Conservation (phyloP, 2,113 vertebrate genomes). For the Brienomyrus brachyistius region DNA sequence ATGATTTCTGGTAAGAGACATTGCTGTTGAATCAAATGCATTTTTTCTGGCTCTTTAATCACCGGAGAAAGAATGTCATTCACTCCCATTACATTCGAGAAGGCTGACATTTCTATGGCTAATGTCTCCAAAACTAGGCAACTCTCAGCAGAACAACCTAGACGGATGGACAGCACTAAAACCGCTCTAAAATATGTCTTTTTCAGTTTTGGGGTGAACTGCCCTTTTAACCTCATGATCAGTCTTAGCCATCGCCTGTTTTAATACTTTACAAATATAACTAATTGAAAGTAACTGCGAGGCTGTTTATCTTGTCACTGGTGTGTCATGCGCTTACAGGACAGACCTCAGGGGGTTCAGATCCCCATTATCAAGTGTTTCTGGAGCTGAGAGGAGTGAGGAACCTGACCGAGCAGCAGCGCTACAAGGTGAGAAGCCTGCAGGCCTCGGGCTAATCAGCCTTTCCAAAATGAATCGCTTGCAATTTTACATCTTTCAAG, state of each 20-base stretch:
- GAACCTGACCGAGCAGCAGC: constrained; percentile 77
- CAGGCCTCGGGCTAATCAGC: neutral
- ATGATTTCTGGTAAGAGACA: neutral
- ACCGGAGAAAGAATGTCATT: neutral
- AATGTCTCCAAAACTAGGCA: too few species aligned
- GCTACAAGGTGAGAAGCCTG: constrained; percentile 70
- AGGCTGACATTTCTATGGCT: too few species aligned
- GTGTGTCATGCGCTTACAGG: constrained; percentile 51
- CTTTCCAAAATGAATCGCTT: neutral
- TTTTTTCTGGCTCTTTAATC: neutral
- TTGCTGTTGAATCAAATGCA: neutral
- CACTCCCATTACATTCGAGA: neutral
- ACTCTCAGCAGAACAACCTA: too few species aligned
- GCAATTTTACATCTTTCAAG: neutral
- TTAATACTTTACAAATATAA: neutral
- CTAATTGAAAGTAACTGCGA: neutral
- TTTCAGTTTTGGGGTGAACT: neutral
- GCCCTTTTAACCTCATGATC: neutral
- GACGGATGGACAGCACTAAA: neutral
- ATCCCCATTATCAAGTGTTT: constrained; percentile 87
- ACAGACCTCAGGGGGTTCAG: constrained; percentile 61
- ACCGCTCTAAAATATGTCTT: neutral
- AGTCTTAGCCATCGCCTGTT: neutral
- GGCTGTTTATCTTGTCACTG: neutral
- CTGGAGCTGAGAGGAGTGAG: constrained; percentile 78